Conservation (phyloP, 2,113 vertebrate species). For the Chionis minor region DNA sequence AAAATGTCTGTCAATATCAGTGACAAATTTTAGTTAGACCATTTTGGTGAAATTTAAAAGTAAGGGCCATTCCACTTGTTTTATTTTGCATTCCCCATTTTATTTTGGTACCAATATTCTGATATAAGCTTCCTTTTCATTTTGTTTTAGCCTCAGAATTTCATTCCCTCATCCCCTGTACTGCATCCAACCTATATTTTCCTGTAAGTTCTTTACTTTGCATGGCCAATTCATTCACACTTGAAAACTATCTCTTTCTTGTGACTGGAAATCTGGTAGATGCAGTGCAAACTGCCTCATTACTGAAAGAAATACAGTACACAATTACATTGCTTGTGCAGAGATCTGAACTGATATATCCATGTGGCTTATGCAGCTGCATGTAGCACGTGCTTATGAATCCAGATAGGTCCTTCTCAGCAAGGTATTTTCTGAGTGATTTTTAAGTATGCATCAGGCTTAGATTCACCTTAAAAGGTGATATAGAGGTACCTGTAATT, state of each 20-base stretch:
- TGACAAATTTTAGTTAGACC: neutral
- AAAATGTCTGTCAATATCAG: neutral
- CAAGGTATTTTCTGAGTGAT: neutral
- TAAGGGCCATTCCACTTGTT: neutral
- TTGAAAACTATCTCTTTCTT: neutral
- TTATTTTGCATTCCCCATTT: neutral
- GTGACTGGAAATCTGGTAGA: neutral
- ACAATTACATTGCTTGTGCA: neutral
- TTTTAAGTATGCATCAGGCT: neutral
- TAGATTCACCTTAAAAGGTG: neutral
- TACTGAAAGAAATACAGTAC: neutral
- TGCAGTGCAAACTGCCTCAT: neutral
- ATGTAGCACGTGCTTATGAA: neutral
- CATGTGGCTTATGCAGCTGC: neutral
- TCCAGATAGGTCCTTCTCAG: neutral
- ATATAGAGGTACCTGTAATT: neutral
- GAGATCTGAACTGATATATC: neutral
- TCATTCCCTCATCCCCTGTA: neutral
- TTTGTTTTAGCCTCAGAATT: neutral
- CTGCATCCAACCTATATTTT: neutral
- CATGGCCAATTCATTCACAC: neutral
- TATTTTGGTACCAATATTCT: neutral
- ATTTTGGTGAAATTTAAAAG: neutral
- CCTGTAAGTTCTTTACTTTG: neutral
- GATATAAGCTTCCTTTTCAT: neutral